A percentile compares a stretch with the other conserved stretches of the same genome.
Evolutionary conservation across 2,888 invertebrate species (phyloP).

Genomic region (Lithodes maja): DNA sequence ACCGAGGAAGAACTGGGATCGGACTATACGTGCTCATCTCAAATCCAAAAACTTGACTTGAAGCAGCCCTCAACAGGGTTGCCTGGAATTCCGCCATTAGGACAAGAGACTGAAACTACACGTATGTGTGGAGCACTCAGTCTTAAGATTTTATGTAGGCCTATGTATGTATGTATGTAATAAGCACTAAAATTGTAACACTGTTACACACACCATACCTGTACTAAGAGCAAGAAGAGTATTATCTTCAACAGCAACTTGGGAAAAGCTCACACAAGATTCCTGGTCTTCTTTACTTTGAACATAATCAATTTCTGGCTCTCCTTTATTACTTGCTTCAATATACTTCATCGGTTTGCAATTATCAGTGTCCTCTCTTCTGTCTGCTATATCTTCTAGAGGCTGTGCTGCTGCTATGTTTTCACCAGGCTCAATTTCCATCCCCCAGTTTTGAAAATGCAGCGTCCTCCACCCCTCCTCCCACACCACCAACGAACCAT

Average conservation of each 20-base stretch:
- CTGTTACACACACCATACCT: constrained; percentile 26
- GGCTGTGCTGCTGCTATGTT: background rate
- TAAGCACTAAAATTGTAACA: background rate
- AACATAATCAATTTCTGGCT: background rate
- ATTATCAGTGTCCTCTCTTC: background rate
- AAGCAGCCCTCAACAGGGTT: no score
- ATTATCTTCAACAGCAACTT: constrained; percentile 50
- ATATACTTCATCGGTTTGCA: background rate
- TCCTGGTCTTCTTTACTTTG: background rate
- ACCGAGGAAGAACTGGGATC: no score
- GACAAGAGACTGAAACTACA: no score
- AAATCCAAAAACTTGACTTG: no score
- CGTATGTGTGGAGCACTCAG: no score
- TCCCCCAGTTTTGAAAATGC: constrained; percentile 23
- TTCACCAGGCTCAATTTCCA: background rate
- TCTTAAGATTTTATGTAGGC: background rate
- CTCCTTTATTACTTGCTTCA: background rate
- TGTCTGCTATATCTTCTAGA: background rate
- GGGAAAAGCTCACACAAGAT: constrained; percentile 5
- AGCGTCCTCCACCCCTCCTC: constrained; percentile 41
- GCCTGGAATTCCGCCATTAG: no score
- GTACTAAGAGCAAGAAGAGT: constrained; percentile 38
- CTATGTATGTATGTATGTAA: background rate
- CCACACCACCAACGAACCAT: constrained; percentile 40
- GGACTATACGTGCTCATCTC: no score